Percentiles rank a stretch among this genome's conserved stretches.
These are phyloP conservation scores for Telenomus remus DNA, from an alignment of 1,140 invertebrate species.

Conservation along the genomic window DNA sequence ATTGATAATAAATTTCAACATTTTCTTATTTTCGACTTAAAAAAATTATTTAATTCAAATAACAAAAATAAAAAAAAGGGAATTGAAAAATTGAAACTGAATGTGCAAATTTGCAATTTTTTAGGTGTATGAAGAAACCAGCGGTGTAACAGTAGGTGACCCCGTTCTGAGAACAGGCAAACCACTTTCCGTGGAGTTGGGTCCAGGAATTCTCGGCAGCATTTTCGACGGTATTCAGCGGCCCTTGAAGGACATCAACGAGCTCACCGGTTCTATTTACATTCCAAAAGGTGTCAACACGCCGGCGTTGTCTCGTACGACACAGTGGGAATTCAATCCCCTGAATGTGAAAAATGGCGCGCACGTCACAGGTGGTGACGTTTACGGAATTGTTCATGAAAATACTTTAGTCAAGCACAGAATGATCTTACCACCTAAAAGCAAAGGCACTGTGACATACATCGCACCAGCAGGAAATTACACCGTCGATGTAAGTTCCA, in stretches of 20 bases:
- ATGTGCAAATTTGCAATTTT: not conserved
- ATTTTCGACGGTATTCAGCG: constrained; percentile 99
- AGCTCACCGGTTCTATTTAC: constrained; percentile 96
- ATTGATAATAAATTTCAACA: not conserved
- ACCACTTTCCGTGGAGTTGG: constrained; percentile 97
- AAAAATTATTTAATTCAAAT: too few species aligned
- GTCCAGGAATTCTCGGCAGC: constrained; percentile 99
- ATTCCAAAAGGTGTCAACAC: constrained; percentile 99
- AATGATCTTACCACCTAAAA: constrained; percentile 94
- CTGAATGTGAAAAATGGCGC: constrained; percentile 88
- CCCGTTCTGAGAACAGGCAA: constrained; percentile 98
- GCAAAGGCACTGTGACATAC: constrained; percentile 96
- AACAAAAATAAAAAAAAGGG: too few species aligned
- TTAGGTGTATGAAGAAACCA: constrained; percentile 99
- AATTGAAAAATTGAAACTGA: too few species aligned
- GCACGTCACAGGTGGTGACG: constrained; percentile 98
- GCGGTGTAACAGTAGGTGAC: constrained; percentile 99
- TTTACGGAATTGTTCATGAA: constrained; percentile 97
- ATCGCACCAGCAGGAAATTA: constrained; percentile 97
- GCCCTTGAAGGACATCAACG: constrained; percentile 96
- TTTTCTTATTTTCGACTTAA: too few species aligned
- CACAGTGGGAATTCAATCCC: constrained; percentile 95
- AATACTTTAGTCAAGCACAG: constrained; percentile 98
- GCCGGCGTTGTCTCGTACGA: constrained; percentile 88
- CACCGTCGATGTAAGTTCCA: constrained; percentile 87